A percentile compares a stretch with the other conserved stretches of the same genome.
These are phyloP conservation scores for Malthinus seriepunctatus DNA, from an alignment of 2,888 invertebrate genomes.

Conservation along the genomic window DNA sequence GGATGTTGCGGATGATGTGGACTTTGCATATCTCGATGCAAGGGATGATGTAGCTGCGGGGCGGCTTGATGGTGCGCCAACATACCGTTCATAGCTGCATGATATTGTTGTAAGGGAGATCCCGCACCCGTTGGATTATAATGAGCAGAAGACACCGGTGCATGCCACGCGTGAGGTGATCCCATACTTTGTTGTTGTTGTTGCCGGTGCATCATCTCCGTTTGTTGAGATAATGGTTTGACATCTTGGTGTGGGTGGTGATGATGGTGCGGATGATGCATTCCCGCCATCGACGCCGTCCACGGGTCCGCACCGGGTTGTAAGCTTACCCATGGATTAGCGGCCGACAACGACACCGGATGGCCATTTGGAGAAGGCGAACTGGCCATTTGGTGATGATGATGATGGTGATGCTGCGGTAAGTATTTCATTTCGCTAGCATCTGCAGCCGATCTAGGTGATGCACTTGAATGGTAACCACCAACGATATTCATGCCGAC, in stretches of 20 bases:
- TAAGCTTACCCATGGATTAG: constrained; percentile 81
- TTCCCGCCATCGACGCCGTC: constrained; percentile 68
- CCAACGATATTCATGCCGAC: constrained; percentile 73
- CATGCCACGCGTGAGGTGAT: constrained; percentile 87
- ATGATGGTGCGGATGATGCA: constrained; percentile 74
- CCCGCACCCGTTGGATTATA: constrained; percentile 78
- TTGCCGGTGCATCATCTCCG: constrained; percentile 59
- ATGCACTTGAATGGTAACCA: constrained; percentile 79
- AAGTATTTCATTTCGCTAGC: constrained; percentile 95
- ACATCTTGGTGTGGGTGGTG: constrained; percentile 80
- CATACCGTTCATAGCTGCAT: constrained; percentile 75
- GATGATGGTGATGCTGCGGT: constrained; percentile 83
- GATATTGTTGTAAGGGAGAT: constrained; percentile 75
- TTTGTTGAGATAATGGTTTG: constrained; percentile 74
- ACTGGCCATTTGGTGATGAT: constrained; percentile 69
- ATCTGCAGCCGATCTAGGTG: constrained; percentile 83
- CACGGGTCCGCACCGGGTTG: constrained; percentile 79
- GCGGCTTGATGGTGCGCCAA: constrained; percentile 71
- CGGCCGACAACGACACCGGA: constrained; percentile 59
- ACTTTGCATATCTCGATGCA: constrained; percentile 74
- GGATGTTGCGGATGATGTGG: constrained; percentile 70
- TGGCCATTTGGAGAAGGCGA: constrained; percentile 69
- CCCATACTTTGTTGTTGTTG: constrained; percentile 61
- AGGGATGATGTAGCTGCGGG: constrained; percentile 77
- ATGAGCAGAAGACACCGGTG: constrained; percentile 82